phyloP scores from a whole-genome alignment of 2,888 invertebrate genomes.

The Ceratothoa steindachneri region DNA sequence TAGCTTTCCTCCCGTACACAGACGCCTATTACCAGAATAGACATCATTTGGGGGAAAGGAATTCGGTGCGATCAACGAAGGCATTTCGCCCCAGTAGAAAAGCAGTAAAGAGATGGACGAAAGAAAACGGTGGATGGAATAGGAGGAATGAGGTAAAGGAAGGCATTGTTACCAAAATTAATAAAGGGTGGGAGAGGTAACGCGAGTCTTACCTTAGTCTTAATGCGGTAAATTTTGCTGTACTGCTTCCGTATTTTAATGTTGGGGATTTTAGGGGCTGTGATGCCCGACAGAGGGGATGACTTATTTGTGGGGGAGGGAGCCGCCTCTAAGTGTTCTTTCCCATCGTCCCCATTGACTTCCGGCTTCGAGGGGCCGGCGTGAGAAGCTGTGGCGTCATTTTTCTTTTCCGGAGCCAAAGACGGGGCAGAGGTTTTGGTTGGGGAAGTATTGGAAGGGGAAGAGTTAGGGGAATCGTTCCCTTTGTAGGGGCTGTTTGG shows the following conservation, averaged over 20 bases:
- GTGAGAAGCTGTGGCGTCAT: neutral
- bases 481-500: neutral
- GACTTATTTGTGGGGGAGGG: neutral
- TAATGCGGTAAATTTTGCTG: constrained; percentile 37
- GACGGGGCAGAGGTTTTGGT: neutral
- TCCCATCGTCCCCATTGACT: neutral
- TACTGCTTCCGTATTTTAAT: constrained; percentile 35
- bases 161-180: no score
- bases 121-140: no score
- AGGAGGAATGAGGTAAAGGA: no score
- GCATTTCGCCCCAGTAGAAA: no score
- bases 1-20: no score
- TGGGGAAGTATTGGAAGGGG: neutral
- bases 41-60: no score
- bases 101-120: no score
- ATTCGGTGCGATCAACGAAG: no score
- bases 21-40: no score
- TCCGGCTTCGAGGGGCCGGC: neutral
- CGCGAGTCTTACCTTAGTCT: constrained; percentile 39
- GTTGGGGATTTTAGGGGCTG: constrained; percentile 29
- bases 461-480: neutral
- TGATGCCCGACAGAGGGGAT: constrained; percentile 10
- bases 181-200: no score
- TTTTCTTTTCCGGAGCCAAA: neutral
- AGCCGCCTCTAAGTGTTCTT: neutral